Evolutionary conservation across 2,888 invertebrate genomes (phyloP).

Genomic region (Spisula solida): DNA sequence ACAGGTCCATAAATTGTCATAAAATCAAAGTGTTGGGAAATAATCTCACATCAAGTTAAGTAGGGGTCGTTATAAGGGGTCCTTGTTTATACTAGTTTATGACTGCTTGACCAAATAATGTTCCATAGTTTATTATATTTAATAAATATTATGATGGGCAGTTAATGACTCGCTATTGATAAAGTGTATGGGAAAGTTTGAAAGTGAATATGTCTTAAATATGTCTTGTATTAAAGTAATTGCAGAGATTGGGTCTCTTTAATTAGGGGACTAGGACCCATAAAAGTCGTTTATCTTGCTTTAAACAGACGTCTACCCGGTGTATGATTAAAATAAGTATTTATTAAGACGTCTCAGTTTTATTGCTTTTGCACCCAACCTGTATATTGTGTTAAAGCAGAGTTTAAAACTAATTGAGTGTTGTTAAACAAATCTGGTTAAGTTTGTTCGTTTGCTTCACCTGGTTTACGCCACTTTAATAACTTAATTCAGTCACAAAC

Average conservation of each 20-base stretch:
- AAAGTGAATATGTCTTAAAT: neutral
- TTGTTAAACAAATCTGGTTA: no score
- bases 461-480: no score
- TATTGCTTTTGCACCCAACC: no score
- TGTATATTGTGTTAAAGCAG: no score
- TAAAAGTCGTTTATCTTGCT: neutral
- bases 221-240: neutral
- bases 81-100: slow-evolving; percentile 26
- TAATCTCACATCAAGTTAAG: neutral
- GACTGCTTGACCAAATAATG: slow-evolving; percentile 29
- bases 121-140: slow-evolving; percentile 16
- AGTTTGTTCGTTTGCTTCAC: no score
- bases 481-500: no score
- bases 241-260: neutral
- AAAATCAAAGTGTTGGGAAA: slow-evolving; percentile 21
- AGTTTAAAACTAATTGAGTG: no score
- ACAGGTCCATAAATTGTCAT: slow-evolving; percentile 28
- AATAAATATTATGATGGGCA: slow-evolving; percentile 31
- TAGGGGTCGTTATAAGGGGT: neutral
- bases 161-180: neutral
- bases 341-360: no score
- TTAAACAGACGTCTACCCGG: neutral
- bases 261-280: neutral
- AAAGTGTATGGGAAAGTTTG: slow-evolving; percentile 28
- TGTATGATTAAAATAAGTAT: neutral